Base-by-base conservation (phyloP, 2,797 vertebrate species). In the Geotrypetes seraphini region DNA sequence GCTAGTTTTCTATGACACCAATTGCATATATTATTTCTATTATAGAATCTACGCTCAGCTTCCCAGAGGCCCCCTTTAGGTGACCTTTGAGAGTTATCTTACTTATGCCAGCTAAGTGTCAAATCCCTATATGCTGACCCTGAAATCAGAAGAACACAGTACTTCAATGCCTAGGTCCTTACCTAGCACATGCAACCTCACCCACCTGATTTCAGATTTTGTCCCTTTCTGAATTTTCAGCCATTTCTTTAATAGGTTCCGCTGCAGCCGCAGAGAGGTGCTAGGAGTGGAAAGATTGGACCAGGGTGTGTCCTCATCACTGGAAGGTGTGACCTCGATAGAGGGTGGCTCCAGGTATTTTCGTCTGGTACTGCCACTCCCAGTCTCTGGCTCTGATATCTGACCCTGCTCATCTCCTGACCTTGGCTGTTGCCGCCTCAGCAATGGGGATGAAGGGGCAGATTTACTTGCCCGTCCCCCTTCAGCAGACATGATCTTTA, bases 211-310 rank as follows among this genome's bases (percentile, higher is more conserved):
- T 60, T 25, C n/a, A n/a, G n/a, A 2, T 39, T 43, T 28, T 6
- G 33, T 12, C 26, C n/a, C n/a, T 6, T 66, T 59, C 40, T 80
- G 57, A 52, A 84, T 78, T n/a, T 71, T 35, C 19, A 50, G 30
- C 47, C 47, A 50, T 16, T 50, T 81, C 51, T 55, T 60, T 30
- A 85, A 62, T 49, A 87, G 75, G 50, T 78, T 78, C 42, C 63
- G 69, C 22, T 83, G 64, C 73, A 81, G 82, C 4, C 73, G 75
- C 25, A 71, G 80, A 10, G 71, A 74, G 7, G 71, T 70, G 59
- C 50, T 69, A 30, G 76, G 71, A n/a, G 82, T 82, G 8, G 76
- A 73, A 53, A 79, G 77, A 34, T 57, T 69, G 18, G 81, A 84
- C 57, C 66, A 72, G 31, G 73, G 69, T 5, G 47, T 43, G 16